Percentiles rank a stretch among this genome's conserved stretches.
phyloP scores from a whole-genome alignment of 2,113 vertebrate genomes.

The Thalassoma bifasciatum region DNA sequence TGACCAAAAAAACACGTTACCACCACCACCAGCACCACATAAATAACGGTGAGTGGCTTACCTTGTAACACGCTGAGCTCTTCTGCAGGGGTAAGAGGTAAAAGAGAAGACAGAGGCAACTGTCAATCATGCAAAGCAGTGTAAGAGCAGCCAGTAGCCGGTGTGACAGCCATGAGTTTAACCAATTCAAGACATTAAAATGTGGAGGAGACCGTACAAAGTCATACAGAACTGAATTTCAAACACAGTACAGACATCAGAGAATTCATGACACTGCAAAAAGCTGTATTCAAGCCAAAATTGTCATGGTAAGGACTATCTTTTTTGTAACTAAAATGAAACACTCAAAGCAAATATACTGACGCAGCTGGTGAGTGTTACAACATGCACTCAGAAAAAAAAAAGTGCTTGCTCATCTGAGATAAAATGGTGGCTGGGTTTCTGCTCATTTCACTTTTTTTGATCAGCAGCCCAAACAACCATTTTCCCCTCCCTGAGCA shows the following conservation, averaged over 20 bases:
- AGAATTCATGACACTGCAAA: slow-evolving; percentile 5
- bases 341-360: slow-evolving; percentile 1
- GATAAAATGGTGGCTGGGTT: slow-evolving; percentile 34
- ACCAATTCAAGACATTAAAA: not conserved
- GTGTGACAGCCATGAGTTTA: slow-evolving; percentile 44
- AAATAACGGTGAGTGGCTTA: slow-evolving; percentile 77
- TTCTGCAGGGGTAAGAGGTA: slow-evolving; percentile 78
- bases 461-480: slow-evolving; percentile 10
- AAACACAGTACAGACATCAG: not conserved
- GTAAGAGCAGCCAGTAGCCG: slow-evolving; percentile 49
- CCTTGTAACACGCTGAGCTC: slow-evolving; percentile 82
- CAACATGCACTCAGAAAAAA: slow-evolving; percentile 37
- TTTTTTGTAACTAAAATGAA: not conserved
- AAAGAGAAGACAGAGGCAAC: slow-evolving; percentile 80
- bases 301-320: not conserved
- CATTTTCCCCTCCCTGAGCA: slow-evolving; percentile 12
- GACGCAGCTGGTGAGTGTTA: slow-evolving; percentile 1
- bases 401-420: not conserved
- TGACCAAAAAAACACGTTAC: slow-evolving; percentile 25
- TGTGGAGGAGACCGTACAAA: not conserved
- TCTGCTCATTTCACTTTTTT: slow-evolving; percentile 3
- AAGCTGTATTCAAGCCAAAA: not conserved
- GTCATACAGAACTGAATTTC: not conserved
- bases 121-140: slow-evolving; percentile 87
- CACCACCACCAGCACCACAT: slow-evolving; percentile 66